phyloP scores from a whole-genome alignment of 2,113 vertebrate species.

The Brachyhypopomus gauderio region DNA sequence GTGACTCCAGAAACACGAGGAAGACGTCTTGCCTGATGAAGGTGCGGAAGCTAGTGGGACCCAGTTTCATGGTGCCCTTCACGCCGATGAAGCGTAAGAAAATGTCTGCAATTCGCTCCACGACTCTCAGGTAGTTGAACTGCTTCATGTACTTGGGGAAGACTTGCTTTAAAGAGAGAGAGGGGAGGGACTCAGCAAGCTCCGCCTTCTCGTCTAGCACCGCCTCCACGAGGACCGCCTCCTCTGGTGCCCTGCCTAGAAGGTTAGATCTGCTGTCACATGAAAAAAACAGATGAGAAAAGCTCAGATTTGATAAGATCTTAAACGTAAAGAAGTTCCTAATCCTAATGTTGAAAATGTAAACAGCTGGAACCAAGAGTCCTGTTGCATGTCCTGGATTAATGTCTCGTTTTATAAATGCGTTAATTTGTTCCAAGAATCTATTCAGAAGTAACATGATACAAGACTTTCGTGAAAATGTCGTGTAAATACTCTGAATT shows the following conservation, averaged over 20 bases:
- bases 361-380: background rate
- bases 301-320: too few relatives aligned
- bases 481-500: too few relatives aligned
- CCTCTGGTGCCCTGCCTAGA: slow-evolving; percentile 29
- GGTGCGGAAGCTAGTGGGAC: slow-evolving; percentile 90
- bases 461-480: too few relatives aligned
- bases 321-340: too few relatives aligned
- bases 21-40: slow-evolving; percentile 83
- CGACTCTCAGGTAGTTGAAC: slow-evolving; percentile 85
- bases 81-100: slow-evolving; percentile 95
- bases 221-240: slow-evolving; percentile 58
- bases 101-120: slow-evolving; percentile 85
- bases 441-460: background rate
- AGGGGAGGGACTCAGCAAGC: slow-evolving; percentile 71
- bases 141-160: slow-evolving; percentile 94
- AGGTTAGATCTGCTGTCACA: slow-evolving; percentile 35
- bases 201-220: slow-evolving; percentile 48
- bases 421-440: background rate
- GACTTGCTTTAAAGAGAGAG: slow-evolving; percentile 92
- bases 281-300: background rate
- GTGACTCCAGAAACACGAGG: too few relatives aligned
- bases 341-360: background rate
- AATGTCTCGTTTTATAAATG: background rate
- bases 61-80: slow-evolving; percentile 88
- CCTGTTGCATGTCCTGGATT: background rate